phyloP scores from a whole-genome alignment of 2,797 vertebrate genomes.

The Smutsia gigantea region DNA sequence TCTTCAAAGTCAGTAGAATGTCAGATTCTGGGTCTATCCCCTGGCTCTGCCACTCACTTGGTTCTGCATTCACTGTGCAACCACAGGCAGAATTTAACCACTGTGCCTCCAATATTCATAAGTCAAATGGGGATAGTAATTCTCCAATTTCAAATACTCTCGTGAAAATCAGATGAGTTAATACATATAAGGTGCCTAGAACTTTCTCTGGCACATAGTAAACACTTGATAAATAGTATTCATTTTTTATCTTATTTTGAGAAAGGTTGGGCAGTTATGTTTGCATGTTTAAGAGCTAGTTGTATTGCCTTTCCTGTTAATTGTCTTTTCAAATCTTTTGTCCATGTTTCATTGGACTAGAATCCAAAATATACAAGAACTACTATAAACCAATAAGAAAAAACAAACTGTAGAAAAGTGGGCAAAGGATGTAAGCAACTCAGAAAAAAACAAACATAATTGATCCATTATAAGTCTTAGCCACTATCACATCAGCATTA shows the following conservation, averaged over 20 bases:
- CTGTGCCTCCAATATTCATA: not conserved
- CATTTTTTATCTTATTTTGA: constrained; percentile 28
- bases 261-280: not conserved
- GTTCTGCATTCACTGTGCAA: not conserved
- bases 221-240: not conserved
- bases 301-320: not conserved
- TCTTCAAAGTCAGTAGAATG: not conserved
- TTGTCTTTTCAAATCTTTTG: not conserved
- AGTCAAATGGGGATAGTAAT: not conserved
- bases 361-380: constrained; percentile 38
- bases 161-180: constrained; percentile 49
- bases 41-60: not conserved
- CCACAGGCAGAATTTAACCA: not conserved
- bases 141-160: constrained; percentile 18
- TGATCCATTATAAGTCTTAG: not conserved
- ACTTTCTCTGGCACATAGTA: not conserved
- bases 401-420: constrained; percentile 27
- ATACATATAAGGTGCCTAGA: not conserved
- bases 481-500: not conserved
- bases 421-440: constrained; percentile 9
- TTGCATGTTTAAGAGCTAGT: not conserved
- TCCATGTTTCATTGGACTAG: not conserved
- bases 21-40: not conserved
- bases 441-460: constrained; percentile 1
- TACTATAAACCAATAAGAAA: constrained; percentile 40